Conservation (phyloP, 2,113 vertebrate genomes). For the Oxygymnocypris stewartii region DNA sequence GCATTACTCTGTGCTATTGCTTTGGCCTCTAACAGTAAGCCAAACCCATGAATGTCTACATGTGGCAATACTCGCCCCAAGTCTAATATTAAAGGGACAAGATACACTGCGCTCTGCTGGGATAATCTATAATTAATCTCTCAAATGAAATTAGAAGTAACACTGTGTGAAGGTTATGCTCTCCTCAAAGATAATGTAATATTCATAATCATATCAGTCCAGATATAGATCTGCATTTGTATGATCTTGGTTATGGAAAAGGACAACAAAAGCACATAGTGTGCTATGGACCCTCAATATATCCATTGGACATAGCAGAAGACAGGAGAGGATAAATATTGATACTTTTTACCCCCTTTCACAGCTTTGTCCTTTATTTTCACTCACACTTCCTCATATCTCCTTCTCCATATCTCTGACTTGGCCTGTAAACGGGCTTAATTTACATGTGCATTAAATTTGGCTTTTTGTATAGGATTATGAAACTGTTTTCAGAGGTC, state of each 20-base stretch:
- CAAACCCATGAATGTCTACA: conserved; percentile 29
- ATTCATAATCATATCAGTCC: conserved; percentile 47
- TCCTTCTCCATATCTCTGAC: neutral
- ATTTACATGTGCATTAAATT: neutral
- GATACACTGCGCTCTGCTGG: neutral
- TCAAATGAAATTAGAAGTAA: conserved; percentile 54
- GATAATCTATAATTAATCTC: conserved; percentile 63
- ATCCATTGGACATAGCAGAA: neutral
- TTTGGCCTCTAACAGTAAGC: conserved; percentile 2
- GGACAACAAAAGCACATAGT: neutral
- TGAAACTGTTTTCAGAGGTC: neutral
- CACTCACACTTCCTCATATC: too few relatives aligned
- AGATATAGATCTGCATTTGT: conserved; percentile 45
- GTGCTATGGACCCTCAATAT: neutral
- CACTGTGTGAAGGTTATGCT: conserved; percentile 51
- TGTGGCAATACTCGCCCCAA: conserved; percentile 26
- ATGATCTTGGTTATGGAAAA: neutral
- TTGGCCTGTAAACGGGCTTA: neutral
- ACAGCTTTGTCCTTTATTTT: neutral
- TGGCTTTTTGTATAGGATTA: neutral
- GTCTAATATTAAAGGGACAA: conserved; percentile 32
- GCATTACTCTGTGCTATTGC: neutral
- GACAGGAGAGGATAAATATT: neutral
- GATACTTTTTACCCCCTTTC: neutral
- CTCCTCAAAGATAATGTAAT: conserved; percentile 44